Percentiles rank a stretch among this genome's conserved stretches.
phyloP scores from a whole-genome alignment of 2,888 invertebrate species.

The Lomographa bimaculata region DNA sequence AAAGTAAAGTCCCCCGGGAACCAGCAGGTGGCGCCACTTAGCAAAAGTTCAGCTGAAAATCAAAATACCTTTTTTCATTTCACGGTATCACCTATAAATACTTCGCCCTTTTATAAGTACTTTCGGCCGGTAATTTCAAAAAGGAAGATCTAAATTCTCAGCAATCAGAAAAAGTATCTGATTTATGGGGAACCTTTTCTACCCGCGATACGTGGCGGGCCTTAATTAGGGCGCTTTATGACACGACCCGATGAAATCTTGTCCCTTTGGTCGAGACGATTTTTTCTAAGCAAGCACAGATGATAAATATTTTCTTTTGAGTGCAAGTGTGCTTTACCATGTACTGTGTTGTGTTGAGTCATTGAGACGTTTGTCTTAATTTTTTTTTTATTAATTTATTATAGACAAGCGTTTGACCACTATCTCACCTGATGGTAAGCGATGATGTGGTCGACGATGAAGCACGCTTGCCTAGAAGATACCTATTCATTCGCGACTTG shows the following conservation, averaged over 20 bases:
- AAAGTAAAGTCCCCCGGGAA: no score
- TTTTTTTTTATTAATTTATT: no score
- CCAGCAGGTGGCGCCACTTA: constrained; percentile 10
- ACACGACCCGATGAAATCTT: constrained; percentile 18
- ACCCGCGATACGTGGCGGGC: constrained; percentile 19
- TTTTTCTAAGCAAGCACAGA: constrained; percentile 3
- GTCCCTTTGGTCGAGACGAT: constrained; percentile 3
- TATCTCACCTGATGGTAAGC: no score
- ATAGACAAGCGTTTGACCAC: no score
- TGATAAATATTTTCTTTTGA: no score
- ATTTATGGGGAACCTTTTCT: constrained; percentile 31
- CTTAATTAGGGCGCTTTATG: constrained; percentile 30
- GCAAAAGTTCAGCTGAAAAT: constrained; percentile 3
- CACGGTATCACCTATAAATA: no score
- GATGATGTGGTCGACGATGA: no score
- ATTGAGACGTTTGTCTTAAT: no score
- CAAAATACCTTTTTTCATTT: constrained; percentile 9
- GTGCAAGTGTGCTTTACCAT: constrained; percentile 2
- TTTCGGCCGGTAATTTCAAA: constrained; percentile 11
- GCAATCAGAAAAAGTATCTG: constrained; percentile 24
- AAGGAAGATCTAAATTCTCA: constrained; percentile 14
- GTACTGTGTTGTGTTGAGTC: no score
- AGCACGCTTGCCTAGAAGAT: no score
- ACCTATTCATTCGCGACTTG: no score
- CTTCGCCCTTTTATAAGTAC: no score